Evolutionary conservation across 2,797 vertebrate genomes (phyloP).

Genomic region (Erethizon dorsatum): DNA sequence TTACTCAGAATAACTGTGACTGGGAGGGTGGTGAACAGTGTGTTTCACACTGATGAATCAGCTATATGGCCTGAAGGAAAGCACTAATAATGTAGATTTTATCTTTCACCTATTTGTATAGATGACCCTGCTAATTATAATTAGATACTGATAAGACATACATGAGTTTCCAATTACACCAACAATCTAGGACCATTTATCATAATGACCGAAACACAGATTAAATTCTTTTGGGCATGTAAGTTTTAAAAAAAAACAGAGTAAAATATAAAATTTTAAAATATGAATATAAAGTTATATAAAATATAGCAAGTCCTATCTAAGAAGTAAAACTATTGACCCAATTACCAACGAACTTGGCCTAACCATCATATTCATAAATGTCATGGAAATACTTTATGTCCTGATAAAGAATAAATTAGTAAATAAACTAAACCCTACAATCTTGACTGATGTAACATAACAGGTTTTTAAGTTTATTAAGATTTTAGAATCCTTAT

Average conservation of each 20-base stretch:
- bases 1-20: not conserved
- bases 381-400: not conserved
- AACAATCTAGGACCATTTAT: not conserved
- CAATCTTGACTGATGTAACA: not conserved
- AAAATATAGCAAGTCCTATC: not conserved
- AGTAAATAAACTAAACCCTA: not conserved
- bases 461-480: not conserved
- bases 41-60: constrained; percentile 3
- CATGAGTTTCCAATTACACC: constrained; percentile 3
- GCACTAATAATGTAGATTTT: not conserved
- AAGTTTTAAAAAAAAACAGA: not conserved
- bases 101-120: not conserved
- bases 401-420: not conserved
- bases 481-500: not conserved
- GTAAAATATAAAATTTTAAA: not conserved
- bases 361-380: not conserved
- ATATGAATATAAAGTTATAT: not conserved
- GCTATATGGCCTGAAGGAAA: not conserved
- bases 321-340: not conserved
- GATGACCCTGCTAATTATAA: constrained; percentile 30
- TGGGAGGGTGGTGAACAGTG: not conserved
- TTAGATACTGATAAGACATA: not conserved
- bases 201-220: not conserved
- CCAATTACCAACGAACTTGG: not conserved
- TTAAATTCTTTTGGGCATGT: not conserved